Evolutionary conservation across 1,140 invertebrate species (phyloP), one percentile per base, ranked within the genome.

Genomic region (Anthonomus grandis): DNA sequence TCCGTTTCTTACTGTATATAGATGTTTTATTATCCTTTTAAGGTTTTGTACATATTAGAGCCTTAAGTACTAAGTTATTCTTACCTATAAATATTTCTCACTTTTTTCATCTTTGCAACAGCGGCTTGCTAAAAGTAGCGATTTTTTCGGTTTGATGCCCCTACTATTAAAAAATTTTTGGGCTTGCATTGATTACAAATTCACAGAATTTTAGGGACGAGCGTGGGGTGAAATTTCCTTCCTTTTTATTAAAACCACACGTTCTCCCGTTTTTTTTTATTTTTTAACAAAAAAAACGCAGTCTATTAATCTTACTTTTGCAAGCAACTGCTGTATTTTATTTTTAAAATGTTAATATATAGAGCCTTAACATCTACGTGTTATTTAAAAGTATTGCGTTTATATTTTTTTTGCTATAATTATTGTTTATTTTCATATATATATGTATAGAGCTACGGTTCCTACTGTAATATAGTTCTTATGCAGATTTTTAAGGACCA

Each of bases 31-130:
- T 59, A 59, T 59, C 50, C 24, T 47, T 22, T 59, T n/a, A n/a
- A 47, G 22, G 45, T 52, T 54, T 59, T 59, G 57, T 59, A 59
- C 57, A 59, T 54, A 54, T n/a, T 59, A 59, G 38, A 50, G 31
- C 42, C 57, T 59, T 59, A 59, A 10, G 8, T 21, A 13, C 38
- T 46, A 46, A n/a, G 3, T 45, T 34, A 46, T 36, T 27, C 17
- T 49, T 57, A 57, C 18, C 23, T 47, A 45, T 48, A 59, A 36
- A 38, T 52, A 59, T 47, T 51, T 59, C 49, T 59, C 57, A 53
- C 57, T 53, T 53, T 59, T 59, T 44, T 31, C n/a, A n/a, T 25
- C 17, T 3, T 49, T 21, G 23, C 55, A 50, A 45, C 36, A 19
- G 38, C 25, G 37, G 37, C 55, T 50, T 57, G 55, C 46, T 21